These are phyloP conservation scores for Leptobrachium ailaonicum DNA, from an alignment of 2,113 vertebrate species.

Conservation along the genomic window DNA sequence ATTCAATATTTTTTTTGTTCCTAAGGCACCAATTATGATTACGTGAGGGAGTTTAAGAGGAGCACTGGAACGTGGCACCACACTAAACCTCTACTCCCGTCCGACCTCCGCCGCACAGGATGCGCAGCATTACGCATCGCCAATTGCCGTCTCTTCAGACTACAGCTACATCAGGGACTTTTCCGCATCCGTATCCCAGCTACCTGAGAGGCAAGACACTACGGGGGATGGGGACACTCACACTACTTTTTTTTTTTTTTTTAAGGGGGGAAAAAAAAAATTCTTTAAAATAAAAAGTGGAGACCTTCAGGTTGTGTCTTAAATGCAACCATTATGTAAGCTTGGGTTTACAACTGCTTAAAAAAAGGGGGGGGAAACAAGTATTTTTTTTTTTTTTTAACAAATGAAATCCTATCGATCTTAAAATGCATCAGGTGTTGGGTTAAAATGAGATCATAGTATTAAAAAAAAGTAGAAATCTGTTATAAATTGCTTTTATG, in stretches of 20 bases:
- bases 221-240: neutral
- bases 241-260: neutral
- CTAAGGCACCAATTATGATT: constrained; percentile 90
- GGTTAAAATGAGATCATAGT: neutral
- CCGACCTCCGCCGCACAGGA: constrained; percentile 86
- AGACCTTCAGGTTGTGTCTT: neutral
- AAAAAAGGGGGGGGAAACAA: neutral
- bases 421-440: constrained; percentile 8
- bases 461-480: neutral
- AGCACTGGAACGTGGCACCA: constrained; percentile 94
- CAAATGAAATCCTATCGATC: neutral
- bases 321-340: constrained; percentile 8
- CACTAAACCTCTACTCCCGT: constrained; percentile 83
- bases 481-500: constrained; percentile 36
- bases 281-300: constrained; percentile 10
- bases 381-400: neutral
- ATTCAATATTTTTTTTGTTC: neutral
- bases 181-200: constrained; percentile 84
- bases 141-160: constrained; percentile 94
- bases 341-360: neutral
- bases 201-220: constrained; percentile 62
- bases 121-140: constrained; percentile 89
- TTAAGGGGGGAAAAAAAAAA: neutral
- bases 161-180: constrained; percentile 90
- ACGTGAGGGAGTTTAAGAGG: constrained; percentile 91